Percentiles rank a stretch among this genome's conserved stretches.
phyloP scores from a whole-genome alignment of 2,113 vertebrate genomes.

The Tyrannus savana region DNA sequence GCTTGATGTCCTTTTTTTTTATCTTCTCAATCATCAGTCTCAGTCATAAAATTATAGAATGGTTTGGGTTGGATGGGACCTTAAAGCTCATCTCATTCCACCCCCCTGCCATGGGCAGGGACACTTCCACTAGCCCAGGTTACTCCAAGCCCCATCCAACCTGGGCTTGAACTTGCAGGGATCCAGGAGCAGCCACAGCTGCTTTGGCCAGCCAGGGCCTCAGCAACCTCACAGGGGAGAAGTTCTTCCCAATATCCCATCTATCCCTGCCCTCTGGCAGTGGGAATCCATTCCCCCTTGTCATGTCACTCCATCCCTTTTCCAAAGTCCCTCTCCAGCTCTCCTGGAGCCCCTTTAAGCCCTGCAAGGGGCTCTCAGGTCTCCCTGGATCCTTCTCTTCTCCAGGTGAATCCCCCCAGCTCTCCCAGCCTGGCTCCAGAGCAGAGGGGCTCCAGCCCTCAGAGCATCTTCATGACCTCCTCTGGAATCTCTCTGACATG shows the following conservation, averaged over 20 bases:
- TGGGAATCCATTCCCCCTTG: background rate
- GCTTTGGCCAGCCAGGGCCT: background rate
- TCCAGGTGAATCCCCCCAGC: background rate
- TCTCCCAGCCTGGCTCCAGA: background rate
- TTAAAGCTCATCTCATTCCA: rapidly evolving
- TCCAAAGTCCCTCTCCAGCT: background rate
- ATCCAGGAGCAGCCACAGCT: background rate
- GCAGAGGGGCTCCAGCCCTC: background rate
- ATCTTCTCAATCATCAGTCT: background rate
- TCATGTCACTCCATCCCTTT: background rate
- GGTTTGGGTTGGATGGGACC: background rate
- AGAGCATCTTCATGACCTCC: background rate
- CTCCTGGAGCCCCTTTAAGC: background rate
- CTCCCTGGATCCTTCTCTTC: background rate
- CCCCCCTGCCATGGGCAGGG: background rate
- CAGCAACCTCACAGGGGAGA: rapidly evolving
- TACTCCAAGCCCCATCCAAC: rapidly evolving
- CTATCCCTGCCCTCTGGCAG: background rate
- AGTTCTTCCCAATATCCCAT: background rate
- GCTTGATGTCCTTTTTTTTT: background rate
- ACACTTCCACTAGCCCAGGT: rapidly evolving
- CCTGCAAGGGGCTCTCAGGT: background rate
- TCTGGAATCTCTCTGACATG: background rate
- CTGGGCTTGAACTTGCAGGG: background rate
- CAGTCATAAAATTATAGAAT: background rate